These are phyloP conservation scores for Oreotragus oreotragus DNA, from an alignment of 2,113 vertebrate species.

Conservation along the genomic window DNA sequence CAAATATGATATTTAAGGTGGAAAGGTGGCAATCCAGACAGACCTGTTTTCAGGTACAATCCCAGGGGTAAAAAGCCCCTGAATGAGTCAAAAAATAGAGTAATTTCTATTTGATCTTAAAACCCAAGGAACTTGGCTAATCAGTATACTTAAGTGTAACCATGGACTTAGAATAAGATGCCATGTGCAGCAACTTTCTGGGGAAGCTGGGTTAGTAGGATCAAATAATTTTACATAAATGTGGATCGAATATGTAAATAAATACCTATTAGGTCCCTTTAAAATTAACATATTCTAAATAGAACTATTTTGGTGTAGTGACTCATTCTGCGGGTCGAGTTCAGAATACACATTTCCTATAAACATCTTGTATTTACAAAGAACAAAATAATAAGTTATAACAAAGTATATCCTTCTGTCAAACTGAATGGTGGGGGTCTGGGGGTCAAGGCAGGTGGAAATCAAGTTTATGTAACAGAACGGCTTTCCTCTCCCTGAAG, in stretches of 20 bases:
- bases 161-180: constrained; percentile 70
- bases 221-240: constrained; percentile 69
- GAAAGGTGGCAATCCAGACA: constrained; percentile 70
- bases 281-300: constrained; percentile 80
- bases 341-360: constrained; percentile 83
- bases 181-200: constrained; percentile 56
- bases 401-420: constrained; percentile 84
- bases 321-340: constrained; percentile 77
- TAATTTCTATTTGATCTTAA: constrained; percentile 60
- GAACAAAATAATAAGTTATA: constrained; percentile 85
- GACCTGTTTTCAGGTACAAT: constrained; percentile 71
- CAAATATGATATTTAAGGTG: constrained; percentile 67
- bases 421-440: constrained; percentile 45
- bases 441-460: constrained; percentile 48
- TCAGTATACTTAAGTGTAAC: constrained; percentile 53
- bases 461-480: constrained; percentile 30
- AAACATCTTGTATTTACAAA: constrained; percentile 88
- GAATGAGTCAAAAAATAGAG: constrained; percentile 69
- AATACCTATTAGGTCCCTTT: constrained; percentile 82
- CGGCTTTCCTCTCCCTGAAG: neutral
- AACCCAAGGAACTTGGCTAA: constrained; percentile 67
- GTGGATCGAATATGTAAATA: constrained; percentile 79
- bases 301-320: constrained; percentile 78
- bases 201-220: constrained; percentile 77
- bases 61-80: constrained; percentile 58